Conservation (phyloP, 2,797 vertebrate genomes). For the Peromyscus melanophrys region DNA sequence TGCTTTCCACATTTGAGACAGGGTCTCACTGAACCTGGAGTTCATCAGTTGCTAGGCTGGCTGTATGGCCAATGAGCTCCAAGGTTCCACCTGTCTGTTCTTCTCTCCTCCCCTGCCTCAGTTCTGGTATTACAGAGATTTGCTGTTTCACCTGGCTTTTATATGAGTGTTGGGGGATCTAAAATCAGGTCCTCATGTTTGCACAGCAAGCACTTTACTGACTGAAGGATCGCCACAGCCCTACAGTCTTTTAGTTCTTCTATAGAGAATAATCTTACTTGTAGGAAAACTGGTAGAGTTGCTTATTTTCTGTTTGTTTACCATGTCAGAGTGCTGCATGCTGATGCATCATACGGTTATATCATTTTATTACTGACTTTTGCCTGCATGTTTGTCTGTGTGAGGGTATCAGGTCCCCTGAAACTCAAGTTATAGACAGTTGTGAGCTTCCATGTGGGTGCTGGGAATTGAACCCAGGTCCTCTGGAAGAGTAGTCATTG, state of each 20-base stretch:
- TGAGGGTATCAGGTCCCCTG: too few relatives aligned
- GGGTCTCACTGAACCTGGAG: background rate
- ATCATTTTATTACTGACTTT: background rate
- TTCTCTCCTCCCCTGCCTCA: background rate
- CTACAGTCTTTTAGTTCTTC: background rate
- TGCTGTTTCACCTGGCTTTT: background rate
- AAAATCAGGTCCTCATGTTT: background rate
- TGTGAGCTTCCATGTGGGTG: too few relatives aligned
- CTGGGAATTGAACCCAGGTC: too few relatives aligned
- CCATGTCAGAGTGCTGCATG: background rate
- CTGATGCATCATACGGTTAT: background rate
- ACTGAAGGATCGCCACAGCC: background rate
- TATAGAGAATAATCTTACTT: background rate
- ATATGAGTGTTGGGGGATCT: background rate
- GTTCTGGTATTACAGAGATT: background rate
- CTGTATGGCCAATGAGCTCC: background rate
- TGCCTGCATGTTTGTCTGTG: too few relatives aligned
- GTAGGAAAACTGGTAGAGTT: background rate
- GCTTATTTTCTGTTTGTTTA: constrained; percentile 1
- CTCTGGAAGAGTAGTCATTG: too few relatives aligned
- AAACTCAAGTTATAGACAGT: too few relatives aligned
- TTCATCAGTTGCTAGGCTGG: background rate
- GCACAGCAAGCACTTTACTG: background rate
- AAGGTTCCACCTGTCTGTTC: background rate
- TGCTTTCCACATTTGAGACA: background rate